Evolutionary conservation across 2,888 invertebrate species (phyloP).

Genomic region (Brachypterus glaber): DNA sequence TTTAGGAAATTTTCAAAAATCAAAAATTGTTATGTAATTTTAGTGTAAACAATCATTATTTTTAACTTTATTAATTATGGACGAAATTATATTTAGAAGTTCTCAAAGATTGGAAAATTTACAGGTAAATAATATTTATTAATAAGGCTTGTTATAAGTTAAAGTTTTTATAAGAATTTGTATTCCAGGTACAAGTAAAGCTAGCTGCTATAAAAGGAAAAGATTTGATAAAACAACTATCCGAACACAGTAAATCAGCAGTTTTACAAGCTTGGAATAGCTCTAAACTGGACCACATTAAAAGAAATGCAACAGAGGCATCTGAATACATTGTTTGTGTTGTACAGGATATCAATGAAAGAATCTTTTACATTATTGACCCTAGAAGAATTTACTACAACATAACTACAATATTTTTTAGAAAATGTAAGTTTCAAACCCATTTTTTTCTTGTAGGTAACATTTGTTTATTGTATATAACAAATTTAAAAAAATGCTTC

Average conservation of each 20-base stretch:
- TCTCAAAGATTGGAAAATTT: conserved; percentile 35
- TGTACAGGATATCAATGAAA: conserved; percentile 24
- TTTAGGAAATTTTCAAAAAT: too few relatives aligned
- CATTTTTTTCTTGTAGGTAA: too few relatives aligned
- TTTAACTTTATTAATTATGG: conserved; percentile 26
- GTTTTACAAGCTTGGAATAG: conserved; percentile 28
- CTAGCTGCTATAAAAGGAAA: conserved; percentile 31
- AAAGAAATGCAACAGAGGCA: conserved; percentile 24
- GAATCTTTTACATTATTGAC: conserved; percentile 23
- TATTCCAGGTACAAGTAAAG: conserved; percentile 32
- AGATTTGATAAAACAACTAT: conserved; percentile 28
- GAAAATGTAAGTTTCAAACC: conserved; percentile 30
- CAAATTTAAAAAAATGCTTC: too few relatives aligned
- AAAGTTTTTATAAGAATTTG: not conserved
- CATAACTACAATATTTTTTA: conserved; percentile 26
- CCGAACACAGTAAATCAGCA: conserved; percentile 25
- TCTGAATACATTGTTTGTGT: conserved; percentile 22
- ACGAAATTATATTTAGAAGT: conserved; percentile 35
- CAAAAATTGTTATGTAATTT: too few relatives aligned
- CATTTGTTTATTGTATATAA: too few relatives aligned
- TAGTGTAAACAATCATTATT: too few relatives aligned
- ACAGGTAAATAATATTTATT: conserved; percentile 27
- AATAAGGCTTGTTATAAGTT: not conserved
- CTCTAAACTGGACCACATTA: conserved; percentile 24
- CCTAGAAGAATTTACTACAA: conserved; percentile 28